Evolutionary conservation across 2,113 vertebrate genomes (phyloP), one percentile per base, ranked within the genome.

Genomic region (Pyxicephalus adspersus): DNA sequence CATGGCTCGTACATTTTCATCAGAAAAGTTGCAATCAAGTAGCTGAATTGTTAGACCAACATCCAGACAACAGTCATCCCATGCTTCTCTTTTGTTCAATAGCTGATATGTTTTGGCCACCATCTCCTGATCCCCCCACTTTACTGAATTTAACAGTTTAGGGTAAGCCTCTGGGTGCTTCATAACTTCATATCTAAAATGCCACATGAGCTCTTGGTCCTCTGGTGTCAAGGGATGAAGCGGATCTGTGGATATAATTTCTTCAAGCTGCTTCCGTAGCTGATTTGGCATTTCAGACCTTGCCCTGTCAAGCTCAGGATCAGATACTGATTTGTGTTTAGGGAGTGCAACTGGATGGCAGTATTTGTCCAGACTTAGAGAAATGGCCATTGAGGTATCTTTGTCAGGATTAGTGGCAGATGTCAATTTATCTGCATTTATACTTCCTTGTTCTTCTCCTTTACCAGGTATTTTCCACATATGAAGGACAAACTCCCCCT

Each of bases 381-480:
- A 95, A 22, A 99, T 87, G 66, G 96, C 97, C 97, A 99, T 98
- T 18, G 97, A 95, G 7, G 89, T 95, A 26, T 95, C 92, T 87
- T 97, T 98, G 90, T 99, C 96, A 0, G 98, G 98, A 88, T 99
- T 99, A 81, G 98, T 98, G 20, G 97, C 98, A 0, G 98, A 99
- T 0, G 98, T 98, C 70, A 99, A 95, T 84, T 99, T 98, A 91
- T 99, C 97, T 0, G 97, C 97, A 38, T 94, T 98, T 84, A 98
- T 94, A 84, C 95, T 98, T 81, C 96, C 96, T 87, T 97, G 95
- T 68, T 98, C 96, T 76, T 98, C 98, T 2, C 90, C 95, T 81
- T 99, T 99, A 76, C 96, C 96, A 0, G 96, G 94, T 87, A 98
- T 94, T 85, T 96, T 97, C 98, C 98, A 99, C 98, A 99, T 98